Percentiles rank a stretch among this genome's conserved stretches.
phyloP scores from a whole-genome alignment of 2,797 vertebrate species.

The Hirundo rustica region DNA sequence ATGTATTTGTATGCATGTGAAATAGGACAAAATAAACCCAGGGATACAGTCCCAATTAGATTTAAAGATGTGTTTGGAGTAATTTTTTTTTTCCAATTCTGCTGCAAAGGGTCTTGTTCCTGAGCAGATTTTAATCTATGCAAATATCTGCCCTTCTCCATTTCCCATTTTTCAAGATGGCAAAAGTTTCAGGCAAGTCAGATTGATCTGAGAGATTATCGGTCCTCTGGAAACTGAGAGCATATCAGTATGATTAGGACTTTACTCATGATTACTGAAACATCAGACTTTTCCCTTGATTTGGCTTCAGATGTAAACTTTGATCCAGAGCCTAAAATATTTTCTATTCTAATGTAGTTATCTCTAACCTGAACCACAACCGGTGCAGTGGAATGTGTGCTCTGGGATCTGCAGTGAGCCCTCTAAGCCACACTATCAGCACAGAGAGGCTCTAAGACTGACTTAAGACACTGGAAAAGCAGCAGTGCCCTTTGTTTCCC shows the following conservation, averaged over 20 bases:
- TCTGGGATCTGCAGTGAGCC: not conserved
- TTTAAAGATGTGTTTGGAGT: not conserved
- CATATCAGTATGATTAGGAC: not conserved
- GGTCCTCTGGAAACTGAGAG: not conserved
- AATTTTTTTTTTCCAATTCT: not conserved
- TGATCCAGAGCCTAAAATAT: conserved; percentile 32
- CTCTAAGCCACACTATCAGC: not conserved
- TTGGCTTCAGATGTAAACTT: conserved; percentile 31
- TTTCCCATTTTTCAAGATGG: conserved; percentile 4
- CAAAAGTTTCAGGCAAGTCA: conserved; percentile 16
- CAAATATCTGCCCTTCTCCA: not conserved
- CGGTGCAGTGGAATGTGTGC: accelerated
- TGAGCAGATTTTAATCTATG: not conserved
- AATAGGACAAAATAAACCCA: not conserved
- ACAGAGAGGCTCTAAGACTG: not conserved
- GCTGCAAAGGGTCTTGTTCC: not conserved
- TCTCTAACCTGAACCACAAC: conserved; percentile 29
- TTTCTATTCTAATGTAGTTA: conserved; percentile 2
- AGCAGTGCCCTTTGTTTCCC: not conserved
- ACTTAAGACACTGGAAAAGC: not conserved
- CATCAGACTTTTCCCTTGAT: not conserved
- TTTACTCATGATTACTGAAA: conserved; percentile 28
- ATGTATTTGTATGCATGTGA: not conserved
- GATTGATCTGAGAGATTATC: conserved; percentile 12
- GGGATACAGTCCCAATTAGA: not conserved